Base-by-base conservation (phyloP, 2,888 invertebrate species). In the Octonoba sinensis region DNA sequence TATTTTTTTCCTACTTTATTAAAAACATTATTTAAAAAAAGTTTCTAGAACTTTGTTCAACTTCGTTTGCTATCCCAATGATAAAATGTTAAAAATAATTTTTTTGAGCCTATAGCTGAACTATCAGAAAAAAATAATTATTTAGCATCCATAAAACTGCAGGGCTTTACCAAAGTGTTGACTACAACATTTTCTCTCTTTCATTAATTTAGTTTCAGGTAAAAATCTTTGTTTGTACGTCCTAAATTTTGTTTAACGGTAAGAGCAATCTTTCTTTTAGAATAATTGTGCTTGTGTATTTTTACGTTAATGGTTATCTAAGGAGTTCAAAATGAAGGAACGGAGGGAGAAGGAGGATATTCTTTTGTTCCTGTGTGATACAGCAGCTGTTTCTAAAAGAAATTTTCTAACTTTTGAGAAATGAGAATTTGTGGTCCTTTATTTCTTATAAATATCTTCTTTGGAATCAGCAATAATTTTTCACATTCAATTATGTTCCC, bases 301-400 rank as follows among this genome's bases (percentile, higher is more conserved):
- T 76, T 69, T 76, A 60, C 76, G 69, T 70, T 76, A 76, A 76
- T 76, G 76, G 70, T 76, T 76, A 60, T 76, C 69, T 62, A 60
- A 69, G 44, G 54, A 56, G 46, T 60, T 76, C 76, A 69, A 76
- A 67, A 76, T 76, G 69, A 76, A 76, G 62, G 69, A 22, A 12
- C 46, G 56, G 20, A 22, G 62, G 70, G 69, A 69, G 76, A 76
- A 76, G 54, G 65, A 24, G 16, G 27, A 20, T 18, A 36, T 69
- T 76, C 76, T 69, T 76, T 76, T 62, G 69, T 60, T 75, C 46
- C 54, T 69, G 69, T 62, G 76, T 54, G 51, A 62, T 24, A 69
- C 76, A 60, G 49, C 76, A 76, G 76, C 69, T 76, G 76, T 59
- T 54, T 46, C n/a, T 44, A 62, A 76, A 76, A 76, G 69, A 76